These are phyloP conservation scores for Cavia porcellus DNA, from an alignment of 2,113 vertebrate species.

Conservation along the genomic window DNA sequence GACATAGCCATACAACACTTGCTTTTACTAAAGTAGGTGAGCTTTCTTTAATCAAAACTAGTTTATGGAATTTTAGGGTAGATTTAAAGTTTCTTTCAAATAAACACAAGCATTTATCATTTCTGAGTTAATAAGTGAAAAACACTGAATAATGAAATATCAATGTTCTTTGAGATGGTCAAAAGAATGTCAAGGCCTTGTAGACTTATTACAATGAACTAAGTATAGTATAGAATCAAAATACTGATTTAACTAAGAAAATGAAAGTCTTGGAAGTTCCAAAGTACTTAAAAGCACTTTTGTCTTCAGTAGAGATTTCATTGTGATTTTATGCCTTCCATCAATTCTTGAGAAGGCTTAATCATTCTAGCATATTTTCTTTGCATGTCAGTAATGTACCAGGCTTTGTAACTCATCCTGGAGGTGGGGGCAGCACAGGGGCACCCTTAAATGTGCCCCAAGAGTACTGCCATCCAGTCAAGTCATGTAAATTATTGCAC, in stretches of 20 bases:
- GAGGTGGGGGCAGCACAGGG: neutral
- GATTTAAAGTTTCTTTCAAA: slow-evolving; percentile 28
- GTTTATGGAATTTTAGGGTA: neutral
- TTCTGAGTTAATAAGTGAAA: neutral
- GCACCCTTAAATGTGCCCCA: neutral
- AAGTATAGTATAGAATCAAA: neutral
- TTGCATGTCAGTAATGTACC: neutral
- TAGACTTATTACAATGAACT: neutral
- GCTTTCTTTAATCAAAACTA: neutral
- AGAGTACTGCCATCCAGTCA: neutral
- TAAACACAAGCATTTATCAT: neutral
- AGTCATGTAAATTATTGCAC: neutral
- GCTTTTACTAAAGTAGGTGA: neutral
- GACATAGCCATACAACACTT: neutral
- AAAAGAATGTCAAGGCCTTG: neutral
- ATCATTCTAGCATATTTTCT: neutral
- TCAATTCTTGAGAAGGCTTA: neutral
- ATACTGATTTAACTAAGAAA: neutral
- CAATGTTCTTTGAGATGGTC: neutral
- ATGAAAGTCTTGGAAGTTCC: neutral
- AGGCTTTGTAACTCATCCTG: neutral
- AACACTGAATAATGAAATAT: neutral
- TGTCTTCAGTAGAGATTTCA: neutral
- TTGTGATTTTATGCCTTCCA: neutral
- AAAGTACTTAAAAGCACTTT: neutral